Evolutionary conservation across 2,797 vertebrate species (phyloP), one percentile per base, ranked within the genome.

Genomic region (Myotis vivesi): DNA sequence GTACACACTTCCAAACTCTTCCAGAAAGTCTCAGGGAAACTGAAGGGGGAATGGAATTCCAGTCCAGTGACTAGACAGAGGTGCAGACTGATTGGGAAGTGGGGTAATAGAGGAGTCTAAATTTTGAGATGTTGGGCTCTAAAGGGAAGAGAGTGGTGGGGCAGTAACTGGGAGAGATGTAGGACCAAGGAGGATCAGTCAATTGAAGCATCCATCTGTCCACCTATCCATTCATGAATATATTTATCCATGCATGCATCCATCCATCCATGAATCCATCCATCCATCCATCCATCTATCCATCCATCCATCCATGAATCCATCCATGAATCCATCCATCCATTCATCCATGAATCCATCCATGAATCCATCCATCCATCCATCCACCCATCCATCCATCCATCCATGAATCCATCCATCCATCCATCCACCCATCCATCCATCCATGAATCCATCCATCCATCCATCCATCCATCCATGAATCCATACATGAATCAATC

Each of bases 181-280:
- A 84, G 72, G 13, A 49, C 22, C n/a, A 41, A 57, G 30, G 5
- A 77, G 51, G 30, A 44, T 15, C 5, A 12, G 28, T 5, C 4
- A 8, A 33, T 9, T 9, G 19, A 73, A 23, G 23, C 13, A 25
- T 28, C 28, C 22, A 8, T 44, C 30, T 19, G 4, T 1, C 16
- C 84, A 28, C 6, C 2, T 2, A 41, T 2, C 6, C 38, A 33
- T 19, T 20, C 46, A 13, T 19, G n/a, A 12, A 33, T 30, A 17
- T 19, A 7, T 3, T 23, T 73, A 25, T 17, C 2, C 3, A 57
- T 3, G 1, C 36, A n/a, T 22, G 10, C 4, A n/a, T 28, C 15
- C 6, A 38, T 23, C 8, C 17, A 23, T n/a, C 12, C 36, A 12
- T 22, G 36, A 2, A 30, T 19, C 28, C 19, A 55, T 55, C 20